These are phyloP conservation scores for Limnephilus auricula DNA, from an alignment of 2,888 invertebrate species.

Conservation along the genomic window DNA sequence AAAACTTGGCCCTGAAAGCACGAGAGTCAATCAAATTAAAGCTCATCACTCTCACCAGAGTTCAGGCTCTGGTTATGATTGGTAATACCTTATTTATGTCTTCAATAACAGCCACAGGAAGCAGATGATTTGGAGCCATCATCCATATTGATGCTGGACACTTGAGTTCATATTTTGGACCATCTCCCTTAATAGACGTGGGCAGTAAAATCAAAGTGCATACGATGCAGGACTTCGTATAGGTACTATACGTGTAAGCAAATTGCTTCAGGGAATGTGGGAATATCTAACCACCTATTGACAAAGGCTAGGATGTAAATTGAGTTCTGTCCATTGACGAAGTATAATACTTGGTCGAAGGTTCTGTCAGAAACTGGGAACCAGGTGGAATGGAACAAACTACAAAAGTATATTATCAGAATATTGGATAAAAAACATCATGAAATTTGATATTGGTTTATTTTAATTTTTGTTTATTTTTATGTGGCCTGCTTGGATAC, in stretches of 20 bases:
- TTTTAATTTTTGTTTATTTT: too few species aligned
- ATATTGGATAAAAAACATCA: too few species aligned
- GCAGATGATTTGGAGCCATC: slow-evolving; percentile 29
- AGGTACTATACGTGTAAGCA: too few species aligned
- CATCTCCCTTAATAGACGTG: slow-evolving; percentile 18
- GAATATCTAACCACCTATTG: neutral
- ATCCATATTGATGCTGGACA: slow-evolving; percentile 22
- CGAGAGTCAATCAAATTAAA: neutral
- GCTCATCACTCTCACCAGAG: neutral
- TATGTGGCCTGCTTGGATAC: too few species aligned
- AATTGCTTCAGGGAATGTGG: too few species aligned
- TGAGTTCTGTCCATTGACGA: neutral
- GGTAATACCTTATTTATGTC: slow-evolving; percentile 5
- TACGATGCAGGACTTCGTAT: too few species aligned
- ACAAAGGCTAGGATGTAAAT: neutral
- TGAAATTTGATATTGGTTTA: too few species aligned
- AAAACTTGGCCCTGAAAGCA: neutral
- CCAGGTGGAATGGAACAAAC: too few species aligned
- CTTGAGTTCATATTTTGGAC: slow-evolving; percentile 24
- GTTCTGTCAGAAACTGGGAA: neutral
- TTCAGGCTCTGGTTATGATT: neutral
- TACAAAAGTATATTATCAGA: neutral
- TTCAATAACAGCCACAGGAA: slow-evolving; percentile 16
- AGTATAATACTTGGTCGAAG: too few species aligned
- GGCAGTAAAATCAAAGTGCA: neutral